Evolutionary conservation across 2,113 vertebrate species (phyloP).

Genomic region (Saiga tatarica): DNA sequence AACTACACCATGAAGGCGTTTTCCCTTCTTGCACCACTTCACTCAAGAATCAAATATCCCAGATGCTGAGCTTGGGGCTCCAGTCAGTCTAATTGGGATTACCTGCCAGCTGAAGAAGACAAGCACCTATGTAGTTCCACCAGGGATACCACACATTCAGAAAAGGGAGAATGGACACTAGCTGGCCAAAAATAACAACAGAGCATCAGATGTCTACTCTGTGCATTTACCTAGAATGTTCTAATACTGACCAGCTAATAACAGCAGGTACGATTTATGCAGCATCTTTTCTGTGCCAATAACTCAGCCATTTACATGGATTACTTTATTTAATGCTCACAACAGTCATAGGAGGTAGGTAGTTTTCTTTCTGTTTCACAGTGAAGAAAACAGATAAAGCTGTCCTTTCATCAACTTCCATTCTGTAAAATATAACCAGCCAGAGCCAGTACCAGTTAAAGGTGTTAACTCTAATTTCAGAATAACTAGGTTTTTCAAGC

Average conservation of each 20-base stretch:
- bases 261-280: neutral
- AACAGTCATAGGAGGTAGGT: neutral
- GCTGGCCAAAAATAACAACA: neutral
- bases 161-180: neutral
- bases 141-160: neutral
- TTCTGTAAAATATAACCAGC: neutral
- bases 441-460: neutral
- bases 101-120: neutral
- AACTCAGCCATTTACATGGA: neutral
- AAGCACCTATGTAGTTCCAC: neutral
- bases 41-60: neutral
- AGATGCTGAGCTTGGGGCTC: neutral
- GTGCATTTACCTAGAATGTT: neutral
- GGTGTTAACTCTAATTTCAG: neutral
- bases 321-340: neutral
- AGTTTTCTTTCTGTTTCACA: neutral
- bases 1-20: neutral
- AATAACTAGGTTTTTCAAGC: neutral
- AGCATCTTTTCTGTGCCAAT: neutral
- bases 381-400: neutral
- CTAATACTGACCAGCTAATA: neutral
- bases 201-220: neutral
- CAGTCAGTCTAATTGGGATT: neutral
- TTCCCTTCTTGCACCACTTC: neutral
- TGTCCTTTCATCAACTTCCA: neutral